phyloP scores from a whole-genome alignment of 2,113 vertebrate species.

The Rhinoderma darwinii region DNA sequence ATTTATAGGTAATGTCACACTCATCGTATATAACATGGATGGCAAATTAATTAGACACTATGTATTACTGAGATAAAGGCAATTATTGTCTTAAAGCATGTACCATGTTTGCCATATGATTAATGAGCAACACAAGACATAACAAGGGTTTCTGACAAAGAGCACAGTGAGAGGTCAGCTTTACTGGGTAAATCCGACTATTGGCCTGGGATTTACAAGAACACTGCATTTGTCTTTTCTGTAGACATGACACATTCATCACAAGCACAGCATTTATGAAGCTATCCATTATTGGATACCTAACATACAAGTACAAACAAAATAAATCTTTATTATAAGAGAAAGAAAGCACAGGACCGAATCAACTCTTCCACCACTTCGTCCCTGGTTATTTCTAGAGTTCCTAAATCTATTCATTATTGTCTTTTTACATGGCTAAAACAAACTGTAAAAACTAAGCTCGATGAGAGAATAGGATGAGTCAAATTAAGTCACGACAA shows the following conservation, averaged over 20 bases:
- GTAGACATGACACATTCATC: constrained; percentile 35
- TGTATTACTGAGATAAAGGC: constrained; percentile 28
- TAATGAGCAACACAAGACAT: not conserved
- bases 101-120: constrained; percentile 13
- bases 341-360: constrained; percentile 4
- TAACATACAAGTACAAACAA: constrained; percentile 16
- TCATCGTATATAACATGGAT: not conserved
- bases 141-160: not conserved
- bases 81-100: not conserved
- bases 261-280: constrained; percentile 42
- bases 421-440: not conserved
- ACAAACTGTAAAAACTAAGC: not conserved
- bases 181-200: not conserved
- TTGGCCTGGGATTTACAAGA: constrained; percentile 25
- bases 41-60: constrained; percentile 5
- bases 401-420: not conserved
- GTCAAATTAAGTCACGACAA: not conserved
- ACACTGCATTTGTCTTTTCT: constrained; percentile 24
- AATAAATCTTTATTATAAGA: not conserved
- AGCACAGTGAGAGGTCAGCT: not conserved
- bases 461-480: not conserved
- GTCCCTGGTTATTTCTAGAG: not conserved
- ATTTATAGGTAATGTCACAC: not conserved
- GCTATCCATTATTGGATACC: not conserved
- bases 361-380: not conserved